Evolutionary conservation across 2,888 invertebrate species (phyloP), one percentile per base, ranked within the genome.

Genomic region (Aphidoletes aphidimyza): DNA sequence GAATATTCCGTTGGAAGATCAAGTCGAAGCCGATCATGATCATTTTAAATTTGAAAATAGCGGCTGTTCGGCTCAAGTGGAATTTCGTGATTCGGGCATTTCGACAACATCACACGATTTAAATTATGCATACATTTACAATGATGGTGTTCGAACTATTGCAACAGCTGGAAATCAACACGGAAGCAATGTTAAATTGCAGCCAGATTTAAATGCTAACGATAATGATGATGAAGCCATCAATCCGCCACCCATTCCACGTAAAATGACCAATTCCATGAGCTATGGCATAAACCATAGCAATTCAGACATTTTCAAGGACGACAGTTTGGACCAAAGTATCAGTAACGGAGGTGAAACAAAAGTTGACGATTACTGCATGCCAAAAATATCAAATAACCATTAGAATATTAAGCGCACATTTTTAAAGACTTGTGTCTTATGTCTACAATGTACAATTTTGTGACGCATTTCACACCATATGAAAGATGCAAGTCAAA

Each of bases 1-100:
- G 26, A 91, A 92, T 86, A 91, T 91, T 2, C 90, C 91, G 86
- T 87, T 91, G 86, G 92, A 92, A 78, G 91, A 90, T 85, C 89
- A 90, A 2, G 89, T 89, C 84, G 88, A 89, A 1, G 90, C 90
- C 86, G 89, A 86, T 84, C 86, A 86, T 69, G 87, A 87, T 19
- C 88, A 37, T 87, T 87, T 84, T 30, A 78, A 84, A 42, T 11
- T 59, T 14, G 84, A 78, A 19, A 78, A 49, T 19, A 36, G 30
- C 49, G 36, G 22, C 2, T 86, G 86, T 49, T 85, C 88, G 85
- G 88, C 88, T 0, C 88, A 89, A 45, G 89, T 89, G 85, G 90
- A 89, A 84, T 90, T 89, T 85, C 88, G 90, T 6, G 90, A 90
- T 85, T 90, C 90, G 8, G 90, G 90, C 47, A 90, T 90, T 42